Conservation (phyloP, 1,140 invertebrate genomes). For the Acyrthosiphon pisum region DNA sequence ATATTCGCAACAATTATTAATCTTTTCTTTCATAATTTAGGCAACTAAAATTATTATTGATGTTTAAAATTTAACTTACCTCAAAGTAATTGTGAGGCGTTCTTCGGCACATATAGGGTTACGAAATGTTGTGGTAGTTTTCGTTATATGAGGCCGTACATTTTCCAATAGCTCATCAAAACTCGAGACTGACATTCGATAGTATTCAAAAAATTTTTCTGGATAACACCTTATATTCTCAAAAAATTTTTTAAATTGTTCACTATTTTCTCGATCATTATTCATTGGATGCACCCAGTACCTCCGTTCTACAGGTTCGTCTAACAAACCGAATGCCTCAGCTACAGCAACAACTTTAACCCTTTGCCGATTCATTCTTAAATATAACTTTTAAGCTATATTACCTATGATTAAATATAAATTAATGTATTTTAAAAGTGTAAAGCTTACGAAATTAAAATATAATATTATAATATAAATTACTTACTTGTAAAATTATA, state of each 20-base stretch:
- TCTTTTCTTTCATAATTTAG: too few species aligned
- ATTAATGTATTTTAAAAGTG: neutral
- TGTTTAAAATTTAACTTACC: neutral
- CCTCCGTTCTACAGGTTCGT: neutral
- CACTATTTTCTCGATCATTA: neutral
- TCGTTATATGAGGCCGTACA: neutral
- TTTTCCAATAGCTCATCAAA: constrained; percentile 20
- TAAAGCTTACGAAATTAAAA: neutral
- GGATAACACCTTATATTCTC: neutral
- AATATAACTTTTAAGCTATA: neutral
- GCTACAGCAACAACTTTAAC: neutral
- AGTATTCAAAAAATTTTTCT: constrained; percentile 1
- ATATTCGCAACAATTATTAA: too few species aligned
- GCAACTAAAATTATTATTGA: too few species aligned
- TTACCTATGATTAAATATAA: neutral
- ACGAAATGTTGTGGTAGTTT: neutral
- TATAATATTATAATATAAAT: neutral
- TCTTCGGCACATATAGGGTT: neutral
- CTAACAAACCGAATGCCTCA: neutral
- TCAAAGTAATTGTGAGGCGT: constrained; percentile 21
- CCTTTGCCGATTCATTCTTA: neutral
- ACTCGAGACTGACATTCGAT: neutral
- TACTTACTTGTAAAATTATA: neutral
- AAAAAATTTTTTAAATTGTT: neutral
- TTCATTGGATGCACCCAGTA: neutral